These are phyloP conservation scores for Microtus pennsylvanicus DNA, from an alignment of 2,113 vertebrate species.

Conservation along the genomic window DNA sequence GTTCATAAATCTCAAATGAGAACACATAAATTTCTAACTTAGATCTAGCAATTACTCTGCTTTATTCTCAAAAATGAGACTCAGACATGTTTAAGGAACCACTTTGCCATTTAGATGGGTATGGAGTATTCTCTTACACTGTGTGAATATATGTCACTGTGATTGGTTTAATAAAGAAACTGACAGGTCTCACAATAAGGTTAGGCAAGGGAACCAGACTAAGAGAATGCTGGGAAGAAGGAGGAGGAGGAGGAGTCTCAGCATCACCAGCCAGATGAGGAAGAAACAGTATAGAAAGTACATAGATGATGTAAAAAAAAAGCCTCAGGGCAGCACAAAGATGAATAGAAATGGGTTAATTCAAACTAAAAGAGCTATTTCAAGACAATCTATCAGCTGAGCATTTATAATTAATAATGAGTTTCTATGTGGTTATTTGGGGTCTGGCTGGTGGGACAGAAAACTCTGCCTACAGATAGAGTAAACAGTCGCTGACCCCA, in stretches of 20 bases:
- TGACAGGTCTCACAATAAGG: neutral
- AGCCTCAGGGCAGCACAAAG: neutral
- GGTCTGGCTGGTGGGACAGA: neutral
- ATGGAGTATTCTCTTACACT: neutral
- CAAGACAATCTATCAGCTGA: neutral
- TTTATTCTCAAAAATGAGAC: neutral
- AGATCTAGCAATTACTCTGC: neutral
- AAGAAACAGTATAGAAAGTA: neutral
- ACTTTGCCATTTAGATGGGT: neutral
- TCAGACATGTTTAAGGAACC: neutral
- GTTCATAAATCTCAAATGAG: neutral
- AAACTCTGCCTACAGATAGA: neutral
- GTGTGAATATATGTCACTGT: neutral
- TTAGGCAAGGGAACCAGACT: neutral
- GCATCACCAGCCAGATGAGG: neutral
- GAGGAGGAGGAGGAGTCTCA: neutral
- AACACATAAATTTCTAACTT: neutral
- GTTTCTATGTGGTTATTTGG: neutral
- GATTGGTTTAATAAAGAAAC: neutral
- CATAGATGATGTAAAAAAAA: neutral
- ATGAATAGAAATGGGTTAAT: neutral
- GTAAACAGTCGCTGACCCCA: neutral
- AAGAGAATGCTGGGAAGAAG: neutral
- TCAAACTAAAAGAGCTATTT: neutral
- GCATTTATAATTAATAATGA: neutral